Evolutionary conservation across 2,113 vertebrate genomes (phyloP), one percentile per base, ranked within the genome.

Genomic region (Hepsetus odoe): DNA sequence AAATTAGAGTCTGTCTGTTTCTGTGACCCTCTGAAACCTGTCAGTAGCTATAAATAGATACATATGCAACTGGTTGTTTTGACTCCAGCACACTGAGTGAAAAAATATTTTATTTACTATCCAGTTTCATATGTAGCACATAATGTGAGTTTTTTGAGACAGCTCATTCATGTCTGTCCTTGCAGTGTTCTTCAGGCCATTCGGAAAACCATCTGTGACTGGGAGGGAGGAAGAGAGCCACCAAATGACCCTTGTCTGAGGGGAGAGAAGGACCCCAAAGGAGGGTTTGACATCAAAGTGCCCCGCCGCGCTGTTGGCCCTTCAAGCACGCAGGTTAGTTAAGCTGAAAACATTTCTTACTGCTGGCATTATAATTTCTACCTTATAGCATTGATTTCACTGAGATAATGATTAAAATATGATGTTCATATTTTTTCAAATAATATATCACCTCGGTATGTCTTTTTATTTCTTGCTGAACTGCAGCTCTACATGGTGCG

Each of bases 191-290:
- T 99, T 46, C 98, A 99, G 91, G 98, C 98, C 1, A 99, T 99
- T 86, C 94, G 98, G 46, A 99, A 99, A 86, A 99, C 98, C 0
- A 97, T 99, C 81, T 99, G 98, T 89, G 98, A 99, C 91, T 99
- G 98, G 98, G 98, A 99, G 32, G 96, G 94, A 44, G 96, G 93
- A 12, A 93, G 96, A 46, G 98, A 99, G 82, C 98, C 98, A 61
- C 96, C 98, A 35, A 99, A 98, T 66, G 98, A 99, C 89, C 98
- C 98, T 4, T 99, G 97, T 80, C 89, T 99, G 88, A 93, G 96
- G 90, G 98, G 98, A 3, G 98, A 99, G 88, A 99, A 99, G 87
- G 98, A 99, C 86, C 98, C 98, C 11, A 99, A 99, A 88, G 98
- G 98, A 7, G 98, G 98, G 67, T 99, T 99, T 85, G 98, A 99